Conservation (phyloP, 2,888 invertebrate species). For the Diarsia dahlii region DNA sequence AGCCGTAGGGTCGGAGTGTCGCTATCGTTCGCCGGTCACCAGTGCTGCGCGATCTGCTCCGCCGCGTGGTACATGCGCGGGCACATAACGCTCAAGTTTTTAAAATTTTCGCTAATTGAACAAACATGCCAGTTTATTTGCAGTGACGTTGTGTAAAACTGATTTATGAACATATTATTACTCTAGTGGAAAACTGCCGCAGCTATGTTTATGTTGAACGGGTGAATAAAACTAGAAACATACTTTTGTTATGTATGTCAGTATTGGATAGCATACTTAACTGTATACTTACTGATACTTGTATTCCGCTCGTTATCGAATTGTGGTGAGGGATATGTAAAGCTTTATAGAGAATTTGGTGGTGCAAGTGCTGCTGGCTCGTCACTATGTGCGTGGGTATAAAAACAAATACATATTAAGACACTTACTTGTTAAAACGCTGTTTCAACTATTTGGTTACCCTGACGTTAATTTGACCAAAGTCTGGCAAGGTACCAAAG, state of each 20-base stretch:
- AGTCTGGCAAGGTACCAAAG: constrained; percentile 64
- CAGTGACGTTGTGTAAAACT: constrained; percentile 86
- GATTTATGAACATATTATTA: constrained; percentile 75
- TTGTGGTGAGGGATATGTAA: constrained; percentile 69
- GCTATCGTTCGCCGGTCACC: constrained; percentile 89
- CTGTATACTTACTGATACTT: constrained; percentile 70
- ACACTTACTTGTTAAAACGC: constrained; percentile 38
- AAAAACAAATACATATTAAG: constrained; percentile 46
- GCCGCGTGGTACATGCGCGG: constrained; percentile 83
- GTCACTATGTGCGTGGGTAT: constrained; percentile 54
- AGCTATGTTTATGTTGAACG: constrained; percentile 73
- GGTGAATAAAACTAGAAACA: constrained; percentile 78
- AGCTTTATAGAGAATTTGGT: constrained; percentile 59
- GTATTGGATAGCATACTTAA: constrained; percentile 62
- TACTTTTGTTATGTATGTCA: constrained; percentile 70
- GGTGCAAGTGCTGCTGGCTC: constrained; percentile 63
- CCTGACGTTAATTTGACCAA: constrained; percentile 45
- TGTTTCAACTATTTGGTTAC: constrained; percentile 43
- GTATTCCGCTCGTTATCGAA: constrained; percentile 73
- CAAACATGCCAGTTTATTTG: constrained; percentile 82
- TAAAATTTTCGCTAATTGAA: constrained; percentile 77
- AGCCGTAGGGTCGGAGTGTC: constrained; percentile 85
- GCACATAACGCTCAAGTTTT: constrained; percentile 69
- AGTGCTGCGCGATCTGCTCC: constrained; percentile 87
- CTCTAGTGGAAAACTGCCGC: constrained; percentile 78